These are phyloP conservation scores for Proterorhinus semilunaris DNA, from an alignment of 2,113 vertebrate genomes.

Conservation along the genomic window DNA sequence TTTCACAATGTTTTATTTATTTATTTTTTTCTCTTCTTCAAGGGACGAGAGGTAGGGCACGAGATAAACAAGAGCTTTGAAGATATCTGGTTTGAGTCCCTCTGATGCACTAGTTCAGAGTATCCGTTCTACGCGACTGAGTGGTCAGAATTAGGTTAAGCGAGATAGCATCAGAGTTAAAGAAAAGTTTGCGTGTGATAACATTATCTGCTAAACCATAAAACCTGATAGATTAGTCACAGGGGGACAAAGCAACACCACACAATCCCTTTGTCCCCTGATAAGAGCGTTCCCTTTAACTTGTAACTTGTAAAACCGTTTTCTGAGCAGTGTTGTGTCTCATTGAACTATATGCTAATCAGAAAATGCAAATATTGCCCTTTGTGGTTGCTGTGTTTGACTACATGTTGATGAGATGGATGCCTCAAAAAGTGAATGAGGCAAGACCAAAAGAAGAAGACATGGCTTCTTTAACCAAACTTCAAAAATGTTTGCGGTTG, in stretches of 20 bases:
- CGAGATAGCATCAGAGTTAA: slow-evolving; percentile 40
- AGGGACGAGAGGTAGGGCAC: slow-evolving; percentile 33
- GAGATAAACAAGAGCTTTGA: slow-evolving; percentile 8
- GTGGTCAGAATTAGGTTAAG: slow-evolving; percentile 27
- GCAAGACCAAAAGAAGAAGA: slow-evolving; percentile 15
- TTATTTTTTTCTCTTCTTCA: slow-evolving; percentile 6
- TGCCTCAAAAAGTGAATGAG: slow-evolving; percentile 3
- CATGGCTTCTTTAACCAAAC: slow-evolving; percentile 2
- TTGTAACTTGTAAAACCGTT: slow-evolving; percentile 32
- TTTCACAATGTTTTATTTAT: too few relatives aligned
- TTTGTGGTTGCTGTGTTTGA: slow-evolving; percentile 26
- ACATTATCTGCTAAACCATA: slow-evolving; percentile 64
- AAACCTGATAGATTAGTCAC: slow-evolving; percentile 70
- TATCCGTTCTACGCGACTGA: not conserved
- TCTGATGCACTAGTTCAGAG: not conserved
- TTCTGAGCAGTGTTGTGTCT: slow-evolving; percentile 54
- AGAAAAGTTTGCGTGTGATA: slow-evolving; percentile 61
- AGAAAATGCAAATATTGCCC: slow-evolving; percentile 22
- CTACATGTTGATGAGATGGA: slow-evolving; percentile 5
- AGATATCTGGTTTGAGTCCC: not conserved
- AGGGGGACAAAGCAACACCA: slow-evolving; percentile 63
- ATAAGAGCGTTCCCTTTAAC: slow-evolving; percentile 52
- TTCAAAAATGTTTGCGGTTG: not conserved
- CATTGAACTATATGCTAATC: slow-evolving; percentile 65
- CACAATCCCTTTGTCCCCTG: slow-evolving; percentile 41